Evolutionary conservation across 2,888 invertebrate species (phyloP).

Genomic region (Pecten maximus): DNA sequence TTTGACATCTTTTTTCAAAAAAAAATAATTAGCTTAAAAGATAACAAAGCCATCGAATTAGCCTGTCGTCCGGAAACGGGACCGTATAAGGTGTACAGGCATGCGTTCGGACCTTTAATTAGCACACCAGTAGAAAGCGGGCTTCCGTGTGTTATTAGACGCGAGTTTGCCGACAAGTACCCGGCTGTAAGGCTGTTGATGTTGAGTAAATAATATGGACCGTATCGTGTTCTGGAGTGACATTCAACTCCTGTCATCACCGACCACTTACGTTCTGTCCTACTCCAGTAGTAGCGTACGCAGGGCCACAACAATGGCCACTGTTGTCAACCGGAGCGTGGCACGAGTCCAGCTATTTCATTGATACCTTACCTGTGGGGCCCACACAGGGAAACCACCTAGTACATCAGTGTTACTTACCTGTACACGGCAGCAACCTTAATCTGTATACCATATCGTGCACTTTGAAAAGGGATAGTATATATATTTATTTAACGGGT

Average conservation of each 20-base stretch:
- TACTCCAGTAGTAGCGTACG: background rate
- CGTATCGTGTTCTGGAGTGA: background rate
- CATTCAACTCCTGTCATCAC: background rate
- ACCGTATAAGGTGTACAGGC: constrained; percentile 18
- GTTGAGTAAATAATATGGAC: background rate
- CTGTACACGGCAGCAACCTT: no score
- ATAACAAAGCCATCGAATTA: constrained; percentile 3
- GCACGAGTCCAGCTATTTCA: background rate
- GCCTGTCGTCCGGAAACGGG: constrained; percentile 15
- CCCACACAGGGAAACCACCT: background rate
- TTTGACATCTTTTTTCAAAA: constrained; percentile 31
- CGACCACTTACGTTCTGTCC: background rate
- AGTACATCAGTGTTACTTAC: background rate
- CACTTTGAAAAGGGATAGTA: no score
- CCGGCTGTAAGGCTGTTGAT: background rate
- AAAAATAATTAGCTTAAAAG: background rate
- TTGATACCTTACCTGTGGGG: constrained; percentile 22
- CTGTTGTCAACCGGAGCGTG: constrained; percentile 28
- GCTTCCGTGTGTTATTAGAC: background rate
- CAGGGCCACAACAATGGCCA: background rate
- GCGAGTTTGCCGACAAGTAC: background rate
- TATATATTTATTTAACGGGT: no score
- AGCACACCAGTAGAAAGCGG: background rate
- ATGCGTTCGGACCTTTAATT: constrained; percentile 4
- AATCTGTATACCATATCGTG: no score